Evolutionary conservation across 35 echinoderm and acorn worm species (phyloP).

Genomic region (Heliocidaris erythrogramma): DNA sequence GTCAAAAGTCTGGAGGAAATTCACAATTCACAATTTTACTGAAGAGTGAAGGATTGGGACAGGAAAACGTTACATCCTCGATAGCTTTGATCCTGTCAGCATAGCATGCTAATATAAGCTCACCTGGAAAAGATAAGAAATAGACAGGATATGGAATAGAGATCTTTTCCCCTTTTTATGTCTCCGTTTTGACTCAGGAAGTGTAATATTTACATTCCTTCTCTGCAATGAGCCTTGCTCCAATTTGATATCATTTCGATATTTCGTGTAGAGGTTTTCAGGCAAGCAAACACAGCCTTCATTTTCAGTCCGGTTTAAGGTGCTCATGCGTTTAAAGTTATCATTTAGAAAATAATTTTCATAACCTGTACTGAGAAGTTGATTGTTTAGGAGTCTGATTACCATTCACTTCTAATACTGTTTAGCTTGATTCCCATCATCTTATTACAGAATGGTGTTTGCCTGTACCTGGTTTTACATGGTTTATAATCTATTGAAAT

Average conservation of each 20-base stretch:
- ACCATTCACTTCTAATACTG: too few relatives aligned
- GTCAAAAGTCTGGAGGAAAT: slow-evolving; percentile 17
- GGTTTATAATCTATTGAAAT: too few relatives aligned
- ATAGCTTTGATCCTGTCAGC: not conserved
- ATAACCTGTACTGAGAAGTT: too few relatives aligned
- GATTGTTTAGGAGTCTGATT: too few relatives aligned
- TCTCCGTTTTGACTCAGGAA: not conserved
- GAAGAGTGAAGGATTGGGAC: not conserved
- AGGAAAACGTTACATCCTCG: not conserved
- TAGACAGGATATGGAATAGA: slow-evolving; percentile 6
- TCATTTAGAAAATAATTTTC: too few relatives aligned
- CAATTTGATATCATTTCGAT: not conserved
- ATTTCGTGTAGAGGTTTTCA: not conserved
- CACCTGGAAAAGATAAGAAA: not conserved
- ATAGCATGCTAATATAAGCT: not conserved
- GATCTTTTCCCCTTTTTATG: not conserved
- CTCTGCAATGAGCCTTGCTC: slow-evolving; percentile 4
- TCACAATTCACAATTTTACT: slow-evolving; percentile 5
- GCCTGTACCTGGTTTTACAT: too few relatives aligned
- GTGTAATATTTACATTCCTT: slow-evolving; percentile 12
- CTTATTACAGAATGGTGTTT: too few relatives aligned
- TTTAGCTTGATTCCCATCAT: too few relatives aligned
- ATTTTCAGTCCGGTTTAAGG: not conserved
- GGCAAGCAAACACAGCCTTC: not conserved
- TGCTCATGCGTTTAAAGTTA: too few relatives aligned